These are phyloP conservation scores for Sebastes aleutianus DNA, from an alignment of 2,797 vertebrate species.

Conservation along the genomic window DNA sequence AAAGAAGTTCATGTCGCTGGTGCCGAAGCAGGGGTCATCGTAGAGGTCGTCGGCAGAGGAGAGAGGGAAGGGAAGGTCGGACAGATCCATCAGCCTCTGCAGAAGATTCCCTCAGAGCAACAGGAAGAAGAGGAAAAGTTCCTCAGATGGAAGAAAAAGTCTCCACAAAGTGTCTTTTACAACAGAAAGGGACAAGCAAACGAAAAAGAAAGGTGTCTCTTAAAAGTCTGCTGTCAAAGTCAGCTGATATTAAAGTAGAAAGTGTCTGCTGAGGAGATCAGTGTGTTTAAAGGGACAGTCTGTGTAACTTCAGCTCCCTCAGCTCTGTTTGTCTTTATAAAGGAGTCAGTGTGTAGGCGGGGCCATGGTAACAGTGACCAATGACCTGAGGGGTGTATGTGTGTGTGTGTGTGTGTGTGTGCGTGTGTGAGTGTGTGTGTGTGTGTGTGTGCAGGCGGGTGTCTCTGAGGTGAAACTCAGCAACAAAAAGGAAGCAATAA, in stretches of 20 bases:
- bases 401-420: slow-evolving; percentile 32
- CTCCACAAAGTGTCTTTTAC: neutral
- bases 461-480: slow-evolving; percentile 29
- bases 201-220: neutral
- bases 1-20: slow-evolving; percentile 94
- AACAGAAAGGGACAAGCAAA: neutral
- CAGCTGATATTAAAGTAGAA: neutral
- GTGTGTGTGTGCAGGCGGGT: slow-evolving; percentile 18
- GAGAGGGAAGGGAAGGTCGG: slow-evolving; percentile 84
- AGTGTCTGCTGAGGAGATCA: neutral
- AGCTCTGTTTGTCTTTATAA: slow-evolving; percentile 71
- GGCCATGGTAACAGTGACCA: slow-evolving; percentile 60
- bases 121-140: neutral
- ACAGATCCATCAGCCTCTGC: slow-evolving; percentile 55
- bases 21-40: slow-evolving; percentile 94
- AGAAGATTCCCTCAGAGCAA: neutral
- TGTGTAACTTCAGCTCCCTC: slow-evolving; percentile 53
- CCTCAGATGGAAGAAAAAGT: neutral
- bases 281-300: slow-evolving; percentile 62
- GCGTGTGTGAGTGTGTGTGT: slow-evolving; percentile 22
- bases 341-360: slow-evolving; percentile 40
- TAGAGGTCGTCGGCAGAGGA: slow-evolving; percentile 90
- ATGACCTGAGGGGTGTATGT: slow-evolving; percentile 57
- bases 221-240: neutral
- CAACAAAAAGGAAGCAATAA: slow-evolving; percentile 52